Evolutionary conservation across 2,113 vertebrate species (phyloP).

Genomic region (Orcinus orca): DNA sequence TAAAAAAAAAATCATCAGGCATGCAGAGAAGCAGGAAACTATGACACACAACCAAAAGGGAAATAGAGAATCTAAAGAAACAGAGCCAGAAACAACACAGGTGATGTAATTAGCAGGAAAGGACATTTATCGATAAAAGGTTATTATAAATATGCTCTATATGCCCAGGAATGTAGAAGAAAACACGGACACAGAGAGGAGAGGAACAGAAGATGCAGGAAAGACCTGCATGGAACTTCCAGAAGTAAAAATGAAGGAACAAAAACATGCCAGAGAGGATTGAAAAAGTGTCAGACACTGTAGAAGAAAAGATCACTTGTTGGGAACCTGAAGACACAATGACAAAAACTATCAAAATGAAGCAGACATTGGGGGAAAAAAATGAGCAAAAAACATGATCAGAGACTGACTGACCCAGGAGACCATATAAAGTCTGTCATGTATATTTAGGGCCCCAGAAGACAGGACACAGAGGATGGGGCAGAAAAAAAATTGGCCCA

Average conservation of each 20-base stretch:
- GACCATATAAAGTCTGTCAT: background rate
- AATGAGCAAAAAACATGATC: background rate
- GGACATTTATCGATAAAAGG: background rate
- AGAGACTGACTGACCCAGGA: background rate
- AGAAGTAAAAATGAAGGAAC: background rate
- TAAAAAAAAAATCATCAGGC: background rate
- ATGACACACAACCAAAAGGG: background rate
- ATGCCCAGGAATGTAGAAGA: background rate
- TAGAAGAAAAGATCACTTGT: background rate
- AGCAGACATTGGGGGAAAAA: rapidly evolving
- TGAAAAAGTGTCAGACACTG: background rate
- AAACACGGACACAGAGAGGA: background rate
- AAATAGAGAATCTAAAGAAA: background rate
- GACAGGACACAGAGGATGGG: background rate
- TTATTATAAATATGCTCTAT: rapidly evolving
- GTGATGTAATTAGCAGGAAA: background rate
- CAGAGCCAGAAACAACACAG: background rate
- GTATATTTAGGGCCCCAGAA: background rate
- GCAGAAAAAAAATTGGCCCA: background rate
- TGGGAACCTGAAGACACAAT: background rate
- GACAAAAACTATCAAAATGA: background rate
- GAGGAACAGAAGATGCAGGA: background rate
- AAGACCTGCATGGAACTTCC: no score
- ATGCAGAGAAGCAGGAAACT: background rate
- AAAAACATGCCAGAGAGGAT: background rate